A percentile compares a stretch with the other conserved stretches of the same genome.
Evolutionary conservation across 1,140 invertebrate species (phyloP).

Genomic region (Lordiphosa mommai): DNA sequence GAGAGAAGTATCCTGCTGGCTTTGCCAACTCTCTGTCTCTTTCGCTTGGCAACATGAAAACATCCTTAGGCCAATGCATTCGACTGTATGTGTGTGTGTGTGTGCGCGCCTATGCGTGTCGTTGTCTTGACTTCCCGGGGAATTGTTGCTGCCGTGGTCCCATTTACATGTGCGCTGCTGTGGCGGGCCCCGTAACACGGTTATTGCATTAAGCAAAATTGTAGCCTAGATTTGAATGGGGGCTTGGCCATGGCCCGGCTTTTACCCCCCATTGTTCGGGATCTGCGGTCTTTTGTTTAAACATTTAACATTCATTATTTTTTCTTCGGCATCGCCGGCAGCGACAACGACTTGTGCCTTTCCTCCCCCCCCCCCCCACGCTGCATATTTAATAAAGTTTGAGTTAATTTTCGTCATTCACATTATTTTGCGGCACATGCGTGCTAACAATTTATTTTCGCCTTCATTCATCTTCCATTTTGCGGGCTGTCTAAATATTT

Average conservation of each 20-base stretch:
- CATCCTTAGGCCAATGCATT: conserved; percentile 62
- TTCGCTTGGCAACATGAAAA: conserved; percentile 52
- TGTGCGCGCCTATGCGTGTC: conserved; percentile 31
- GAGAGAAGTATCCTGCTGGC: conserved; percentile 32
- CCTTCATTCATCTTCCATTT: conserved; percentile 43
- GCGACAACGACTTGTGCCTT: neutral
- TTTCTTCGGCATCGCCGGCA: conserved; percentile 13
- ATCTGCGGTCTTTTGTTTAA: conserved; percentile 48
- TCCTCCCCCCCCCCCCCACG: conserved; percentile 7
- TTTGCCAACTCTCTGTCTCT: conserved; percentile 5
- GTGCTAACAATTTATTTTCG: conserved; percentile 61
- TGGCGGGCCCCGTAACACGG: conserved; percentile 56
- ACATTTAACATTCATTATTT: conserved; percentile 66
- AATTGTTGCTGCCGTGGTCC: conserved; percentile 54
- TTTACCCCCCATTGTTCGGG: conserved; percentile 12
- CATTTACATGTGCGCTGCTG: conserved; percentile 55
- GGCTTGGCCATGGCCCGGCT: conserved; percentile 3
- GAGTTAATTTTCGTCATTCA: conserved; percentile 69
- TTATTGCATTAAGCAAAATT: conserved; percentile 72
- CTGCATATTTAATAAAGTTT: conserved; percentile 71
- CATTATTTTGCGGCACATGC: conserved; percentile 68
- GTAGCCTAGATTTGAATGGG: conserved; percentile 66
- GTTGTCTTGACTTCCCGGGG: conserved; percentile 62
- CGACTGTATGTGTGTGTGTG: conserved; percentile 14
- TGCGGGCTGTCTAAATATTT: conserved; percentile 55